phyloP scores from a whole-genome alignment of 2,888 invertebrate genomes.

The Calephelis perditalis region DNA sequence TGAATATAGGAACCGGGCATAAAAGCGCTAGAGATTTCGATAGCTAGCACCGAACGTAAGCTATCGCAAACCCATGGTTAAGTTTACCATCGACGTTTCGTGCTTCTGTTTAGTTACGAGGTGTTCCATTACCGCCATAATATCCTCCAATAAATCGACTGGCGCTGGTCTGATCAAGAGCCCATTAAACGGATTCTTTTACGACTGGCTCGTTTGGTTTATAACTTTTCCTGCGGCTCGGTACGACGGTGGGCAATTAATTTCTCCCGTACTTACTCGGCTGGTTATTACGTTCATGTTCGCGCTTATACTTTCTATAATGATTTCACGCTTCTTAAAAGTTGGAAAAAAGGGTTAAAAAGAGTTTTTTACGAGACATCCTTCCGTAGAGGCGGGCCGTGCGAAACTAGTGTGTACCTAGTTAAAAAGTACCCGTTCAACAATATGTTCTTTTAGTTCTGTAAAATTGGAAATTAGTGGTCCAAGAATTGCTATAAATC shows the following conservation, averaged over 20 bases:
- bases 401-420: no score
- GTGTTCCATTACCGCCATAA: slow-evolving; percentile 2
- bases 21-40: no score
- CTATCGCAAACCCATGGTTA: no score
- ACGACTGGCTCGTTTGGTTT: slow-evolving; percentile 36
- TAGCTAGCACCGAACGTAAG: no score
- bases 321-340: slow-evolving; percentile 1
- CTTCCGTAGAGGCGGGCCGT: not conserved
- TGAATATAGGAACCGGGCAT: no score
- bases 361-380: not conserved
- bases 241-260: slow-evolving; percentile 19
- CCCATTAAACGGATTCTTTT: slow-evolving; percentile 42
- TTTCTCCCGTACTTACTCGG: not conserved
- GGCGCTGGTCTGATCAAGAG: slow-evolving; percentile 43
- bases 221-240: slow-evolving; percentile 30
- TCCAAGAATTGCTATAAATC: no score
- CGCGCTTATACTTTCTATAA: slow-evolving; percentile 19
- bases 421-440: no score
- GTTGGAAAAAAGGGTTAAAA: not conserved
- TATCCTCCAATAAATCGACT: slow-evolving; percentile 36
- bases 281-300: slow-evolving; percentile 33
- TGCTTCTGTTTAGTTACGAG: no score
- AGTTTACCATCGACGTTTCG: no score
- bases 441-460: no score
- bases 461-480: no score